Percentiles rank a stretch among this genome's conserved stretches.
Conservation (phyloP, 2,113 vertebrate species). For the Pontoporia blainvillei region DNA sequence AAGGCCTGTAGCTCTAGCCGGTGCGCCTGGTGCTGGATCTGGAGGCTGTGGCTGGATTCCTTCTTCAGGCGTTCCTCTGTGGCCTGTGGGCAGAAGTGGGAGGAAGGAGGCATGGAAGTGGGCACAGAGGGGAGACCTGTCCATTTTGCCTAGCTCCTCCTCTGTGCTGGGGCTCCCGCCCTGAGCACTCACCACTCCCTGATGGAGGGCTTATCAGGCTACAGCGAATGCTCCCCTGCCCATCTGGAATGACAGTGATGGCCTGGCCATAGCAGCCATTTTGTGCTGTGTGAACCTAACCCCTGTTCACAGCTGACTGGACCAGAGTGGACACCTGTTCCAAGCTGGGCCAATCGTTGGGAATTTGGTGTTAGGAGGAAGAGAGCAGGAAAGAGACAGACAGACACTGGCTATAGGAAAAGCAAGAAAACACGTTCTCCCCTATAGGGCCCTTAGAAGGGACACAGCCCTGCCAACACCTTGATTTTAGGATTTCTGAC, state of each 20-base stretch:
- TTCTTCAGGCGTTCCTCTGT: conserved; percentile 77
- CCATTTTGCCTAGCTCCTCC: neutral
- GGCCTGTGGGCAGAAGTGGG: conserved; percentile 73
- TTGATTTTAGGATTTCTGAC: neutral
- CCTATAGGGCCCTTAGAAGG: neutral
- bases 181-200: rapidly evolving
- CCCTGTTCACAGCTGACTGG: neutral
- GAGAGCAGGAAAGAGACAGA: neutral
- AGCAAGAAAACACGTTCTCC: neutral
- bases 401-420: neutral
- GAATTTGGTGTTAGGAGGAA: neutral
- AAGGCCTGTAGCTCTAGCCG: conserved; percentile 83
- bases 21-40: conserved; percentile 84
- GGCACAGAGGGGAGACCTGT: neutral
- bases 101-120: neutral
- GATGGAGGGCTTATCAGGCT: neutral
- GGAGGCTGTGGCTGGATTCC: conserved; percentile 76
- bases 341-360: neutral
- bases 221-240: neutral
- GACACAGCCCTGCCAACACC: neutral
- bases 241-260: neutral
- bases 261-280: neutral
- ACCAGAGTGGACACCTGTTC: neutral
- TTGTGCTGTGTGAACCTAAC: neutral
- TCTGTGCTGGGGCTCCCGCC: rapidly evolving